Evolutionary conservation across 2,797 vertebrate genomes (phyloP).

Genomic region (Danio choprae): DNA sequence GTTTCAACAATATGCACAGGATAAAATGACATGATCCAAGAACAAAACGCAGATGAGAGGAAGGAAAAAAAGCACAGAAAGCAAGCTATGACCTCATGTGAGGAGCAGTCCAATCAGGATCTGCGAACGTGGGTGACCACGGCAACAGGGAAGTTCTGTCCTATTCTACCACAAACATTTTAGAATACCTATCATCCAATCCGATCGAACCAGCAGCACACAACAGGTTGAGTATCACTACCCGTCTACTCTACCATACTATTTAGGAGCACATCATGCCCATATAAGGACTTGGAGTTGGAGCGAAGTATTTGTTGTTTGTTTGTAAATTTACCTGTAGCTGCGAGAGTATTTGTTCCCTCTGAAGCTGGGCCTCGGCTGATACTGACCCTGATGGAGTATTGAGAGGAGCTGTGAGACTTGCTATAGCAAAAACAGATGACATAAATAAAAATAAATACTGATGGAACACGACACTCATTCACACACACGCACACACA

Average conservation of each 20-base stretch:
- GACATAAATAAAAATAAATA: constrained; percentile 71
- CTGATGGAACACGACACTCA: constrained; percentile 68
- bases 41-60: constrained; percentile 61
- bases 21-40: constrained; percentile 57
- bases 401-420: constrained; percentile 99
- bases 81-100: constrained; percentile 65
- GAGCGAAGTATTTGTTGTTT: constrained; percentile 32
- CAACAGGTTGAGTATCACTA: constrained; percentile 42
- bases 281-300: constrained; percentile 38
- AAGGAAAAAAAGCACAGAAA: constrained; percentile 53
- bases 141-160: constrained; percentile 68
- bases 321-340: constrained; percentile 88
- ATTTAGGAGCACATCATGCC: constrained; percentile 38
- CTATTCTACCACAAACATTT: constrained; percentile 59
- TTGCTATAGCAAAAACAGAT: constrained; percentile 88
- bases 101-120: constrained; percentile 62
- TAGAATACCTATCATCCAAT: constrained; percentile 60
- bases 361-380: constrained; percentile 98
- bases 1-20: constrained; percentile 41
- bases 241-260: constrained; percentile 43
- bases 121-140: constrained; percentile 64
- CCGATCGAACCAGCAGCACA: constrained; percentile 55
- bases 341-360: constrained; percentile 99
- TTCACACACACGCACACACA: constrained; percentile 31
- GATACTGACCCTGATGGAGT: constrained; percentile 99